A percentile compares a stretch with the other conserved stretches of the same genome.
phyloP scores from a whole-genome alignment of 2,113 vertebrate species.

The Vicugna pacos region DNA sequence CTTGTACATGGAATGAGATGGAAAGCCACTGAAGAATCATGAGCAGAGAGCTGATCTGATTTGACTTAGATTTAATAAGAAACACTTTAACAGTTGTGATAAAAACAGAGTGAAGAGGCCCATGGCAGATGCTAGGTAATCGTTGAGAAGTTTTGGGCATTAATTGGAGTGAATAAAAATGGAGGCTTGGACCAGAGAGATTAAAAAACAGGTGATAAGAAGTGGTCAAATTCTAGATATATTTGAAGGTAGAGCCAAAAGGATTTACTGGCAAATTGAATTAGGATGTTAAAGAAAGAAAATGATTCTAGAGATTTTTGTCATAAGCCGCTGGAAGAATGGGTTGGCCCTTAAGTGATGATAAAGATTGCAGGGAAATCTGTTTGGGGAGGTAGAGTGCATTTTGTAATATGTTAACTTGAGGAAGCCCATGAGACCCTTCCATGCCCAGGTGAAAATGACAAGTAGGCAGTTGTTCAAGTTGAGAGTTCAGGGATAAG shows the following conservation, averaged over 20 bases:
- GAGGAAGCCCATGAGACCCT: neutral
- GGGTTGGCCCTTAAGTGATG: neutral
- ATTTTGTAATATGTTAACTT: neutral
- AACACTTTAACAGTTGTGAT: neutral
- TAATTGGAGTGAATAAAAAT: neutral
- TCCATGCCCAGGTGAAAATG: neutral
- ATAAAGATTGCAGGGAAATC: neutral
- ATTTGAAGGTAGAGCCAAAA: slow-evolving; percentile 34
- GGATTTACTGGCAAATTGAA: neutral
- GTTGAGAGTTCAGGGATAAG: neutral
- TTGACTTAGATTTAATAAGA: neutral
- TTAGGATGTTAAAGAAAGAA: neutral
- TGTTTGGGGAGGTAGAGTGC: neutral
- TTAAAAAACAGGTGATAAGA: neutral
- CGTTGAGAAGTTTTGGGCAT: neutral
- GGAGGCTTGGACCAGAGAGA: neutral
- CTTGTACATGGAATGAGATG: neutral
- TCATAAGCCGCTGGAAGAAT: neutral
- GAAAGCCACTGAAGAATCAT: neutral
- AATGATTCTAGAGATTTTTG: neutral
- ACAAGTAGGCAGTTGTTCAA: neutral
- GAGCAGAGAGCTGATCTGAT: neutral
- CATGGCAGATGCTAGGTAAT: neutral
- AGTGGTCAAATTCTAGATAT: neutral
- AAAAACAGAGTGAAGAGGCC: neutral